Conservation (phyloP, 2,797 vertebrate genomes). For the Falco concolor region DNA sequence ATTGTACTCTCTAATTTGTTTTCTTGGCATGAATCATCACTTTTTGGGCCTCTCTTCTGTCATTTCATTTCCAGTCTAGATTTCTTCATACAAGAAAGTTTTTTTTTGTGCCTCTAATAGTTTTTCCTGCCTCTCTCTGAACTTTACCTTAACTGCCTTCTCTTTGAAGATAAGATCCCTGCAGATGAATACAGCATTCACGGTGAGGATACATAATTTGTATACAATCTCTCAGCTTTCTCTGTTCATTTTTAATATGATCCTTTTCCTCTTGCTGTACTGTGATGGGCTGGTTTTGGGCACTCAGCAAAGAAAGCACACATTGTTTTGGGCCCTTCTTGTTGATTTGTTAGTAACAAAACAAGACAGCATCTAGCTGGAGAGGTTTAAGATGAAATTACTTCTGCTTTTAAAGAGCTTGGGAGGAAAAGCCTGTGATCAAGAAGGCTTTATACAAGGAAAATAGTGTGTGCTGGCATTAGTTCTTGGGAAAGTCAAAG, state of each 20-base stretch:
- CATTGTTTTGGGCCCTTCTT: neutral
- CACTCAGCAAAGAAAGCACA: neutral
- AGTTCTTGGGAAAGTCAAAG: neutral
- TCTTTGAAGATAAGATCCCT: slow-evolving; percentile 46
- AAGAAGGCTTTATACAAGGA: neutral
- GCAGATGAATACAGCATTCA: slow-evolving; percentile 10
- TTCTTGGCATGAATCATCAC: slow-evolving; percentile 13
- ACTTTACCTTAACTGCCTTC: neutral
- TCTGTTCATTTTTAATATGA: neutral
- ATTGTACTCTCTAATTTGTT: neutral
- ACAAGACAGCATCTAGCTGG: neutral
- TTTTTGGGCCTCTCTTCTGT: neutral
- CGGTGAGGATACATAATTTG: neutral
- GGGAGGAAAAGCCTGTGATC: neutral
- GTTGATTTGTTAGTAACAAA: neutral
- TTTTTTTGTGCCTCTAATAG: slow-evolving; percentile 5
- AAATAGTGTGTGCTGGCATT: neutral
- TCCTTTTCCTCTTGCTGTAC: neutral
- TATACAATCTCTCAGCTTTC: neutral
- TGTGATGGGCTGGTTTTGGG: neutral
- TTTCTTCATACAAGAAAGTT: neutral
- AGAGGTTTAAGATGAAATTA: neutral
- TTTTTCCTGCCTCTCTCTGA: neutral
- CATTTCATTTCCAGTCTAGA: neutral
- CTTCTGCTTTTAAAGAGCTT: neutral